These are phyloP conservation scores for Tetanocera ferruginea DNA, from an alignment of 2,888 invertebrate species.

Conservation along the genomic window DNA sequence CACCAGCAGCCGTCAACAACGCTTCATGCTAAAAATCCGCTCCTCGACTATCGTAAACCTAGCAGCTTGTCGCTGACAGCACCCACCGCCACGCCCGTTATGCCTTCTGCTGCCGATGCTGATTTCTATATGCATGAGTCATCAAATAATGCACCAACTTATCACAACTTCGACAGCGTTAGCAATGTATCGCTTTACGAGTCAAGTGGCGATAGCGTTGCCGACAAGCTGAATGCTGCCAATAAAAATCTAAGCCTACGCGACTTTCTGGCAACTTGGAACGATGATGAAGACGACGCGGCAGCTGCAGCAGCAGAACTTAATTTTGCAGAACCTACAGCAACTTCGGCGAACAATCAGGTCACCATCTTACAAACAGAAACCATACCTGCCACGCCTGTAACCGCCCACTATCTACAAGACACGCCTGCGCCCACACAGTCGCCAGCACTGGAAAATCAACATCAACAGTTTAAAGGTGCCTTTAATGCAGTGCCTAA, in stretches of 20 bases:
- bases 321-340: conserved; percentile 20
- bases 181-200: conserved; percentile 11
- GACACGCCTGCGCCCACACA: neutral
- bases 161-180: conserved; percentile 19
- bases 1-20: neutral
- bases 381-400: neutral
- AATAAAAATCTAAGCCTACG: conserved; percentile 64
- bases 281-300: conserved; percentile 68
- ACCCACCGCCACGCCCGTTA: neutral
- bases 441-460: conserved; percentile 2
- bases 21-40: conserved; percentile 45
- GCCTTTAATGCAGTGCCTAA: conserved; percentile 51
- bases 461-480: conserved; percentile 50
- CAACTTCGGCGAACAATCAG: neutral
- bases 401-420: neutral
- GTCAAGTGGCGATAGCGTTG: neutral
- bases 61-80: conserved; percentile 24
- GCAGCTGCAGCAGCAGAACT: conserved; percentile 37
- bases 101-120: neutral
- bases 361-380: neutral
- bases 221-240: conserved; percentile 26
- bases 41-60: conserved; percentile 59
- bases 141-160: conserved; percentile 8
- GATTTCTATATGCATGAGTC: conserved; percentile 20
- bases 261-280: conserved; percentile 69